Evolutionary conservation across 2,113 vertebrate genomes (phyloP).

Genomic region (Nipponia nippon): DNA sequence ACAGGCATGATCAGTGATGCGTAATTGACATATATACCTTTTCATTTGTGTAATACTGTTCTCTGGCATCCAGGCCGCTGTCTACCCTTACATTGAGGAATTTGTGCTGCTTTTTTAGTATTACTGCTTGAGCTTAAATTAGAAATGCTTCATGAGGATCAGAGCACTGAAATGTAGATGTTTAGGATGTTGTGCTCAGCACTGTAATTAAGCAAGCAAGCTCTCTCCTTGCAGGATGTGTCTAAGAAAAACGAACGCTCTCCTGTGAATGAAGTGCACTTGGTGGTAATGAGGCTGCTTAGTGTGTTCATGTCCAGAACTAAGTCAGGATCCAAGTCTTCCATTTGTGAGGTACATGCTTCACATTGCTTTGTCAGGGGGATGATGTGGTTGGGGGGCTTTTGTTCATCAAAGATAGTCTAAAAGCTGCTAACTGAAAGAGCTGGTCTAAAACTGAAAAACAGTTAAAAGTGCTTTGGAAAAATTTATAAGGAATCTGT

Average conservation of each 20-base stretch:
- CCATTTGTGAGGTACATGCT: conserved; percentile 86
- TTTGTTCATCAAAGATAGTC: not conserved
- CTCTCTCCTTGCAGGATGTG: conserved; percentile 80
- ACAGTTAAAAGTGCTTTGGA: not conserved
- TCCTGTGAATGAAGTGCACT: conserved; percentile 91
- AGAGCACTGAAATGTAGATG: not conserved
- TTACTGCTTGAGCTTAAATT: not conserved
- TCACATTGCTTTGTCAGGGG: not conserved
- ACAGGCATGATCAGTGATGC: not conserved
- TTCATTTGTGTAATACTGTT: not conserved
- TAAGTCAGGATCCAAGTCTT: conserved; percentile 95
- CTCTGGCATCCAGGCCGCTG: not conserved
- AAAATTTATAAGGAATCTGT: not conserved
- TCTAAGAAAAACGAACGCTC: conserved; percentile 95
- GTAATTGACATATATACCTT: not conserved
- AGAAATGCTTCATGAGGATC: not conserved
- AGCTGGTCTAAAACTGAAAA: not conserved
- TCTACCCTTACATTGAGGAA: not conserved
- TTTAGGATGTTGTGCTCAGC: not conserved
- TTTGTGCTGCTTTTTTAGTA: not conserved
- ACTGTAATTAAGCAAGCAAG: not conserved
- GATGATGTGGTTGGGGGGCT: not conserved
- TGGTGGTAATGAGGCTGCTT: conserved; percentile 96
- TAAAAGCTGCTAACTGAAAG: not conserved
- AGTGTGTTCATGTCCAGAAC: conserved; percentile 99